phyloP scores from a whole-genome alignment of 2,113 vertebrate species.

The Bostrychus sinensis region DNA sequence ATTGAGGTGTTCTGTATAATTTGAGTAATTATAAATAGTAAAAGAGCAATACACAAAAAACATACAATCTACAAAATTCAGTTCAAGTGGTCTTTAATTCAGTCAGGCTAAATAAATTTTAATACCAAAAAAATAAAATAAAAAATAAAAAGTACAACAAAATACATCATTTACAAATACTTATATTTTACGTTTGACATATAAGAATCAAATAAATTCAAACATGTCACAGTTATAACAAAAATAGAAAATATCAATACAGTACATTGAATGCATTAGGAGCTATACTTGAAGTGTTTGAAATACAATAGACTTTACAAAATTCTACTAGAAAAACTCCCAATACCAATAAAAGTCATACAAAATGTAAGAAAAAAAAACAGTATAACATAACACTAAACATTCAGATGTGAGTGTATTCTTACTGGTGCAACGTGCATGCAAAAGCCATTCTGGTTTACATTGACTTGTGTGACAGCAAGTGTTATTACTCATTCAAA shows the following conservation, averaged over 20 bases:
- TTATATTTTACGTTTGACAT: conserved; percentile 70
- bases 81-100: conserved; percentile 73
- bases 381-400: conserved; percentile 36
- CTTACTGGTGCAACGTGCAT: conserved; percentile 71
- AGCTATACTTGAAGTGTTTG: conserved; percentile 71
- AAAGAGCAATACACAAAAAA: neutral
- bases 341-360: conserved; percentile 72
- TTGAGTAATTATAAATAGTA: too few relatives aligned
- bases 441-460: conserved; percentile 66
- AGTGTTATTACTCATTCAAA: conserved; percentile 15
- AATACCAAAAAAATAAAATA: conserved; percentile 75
- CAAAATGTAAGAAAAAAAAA: conserved; percentile 62
- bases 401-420: conserved; percentile 59
- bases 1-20: too few relatives aligned
- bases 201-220: conserved; percentile 66
- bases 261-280: conserved; percentile 75
- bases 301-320: conserved; percentile 77
- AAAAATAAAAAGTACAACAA: conserved; percentile 78
- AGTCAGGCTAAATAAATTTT: conserved; percentile 68
- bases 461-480: conserved; percentile 26
- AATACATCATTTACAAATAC: conserved; percentile 77
- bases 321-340: conserved; percentile 79
- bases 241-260: conserved; percentile 77
- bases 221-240: conserved; percentile 73
- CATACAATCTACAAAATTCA: neutral